Percentiles rank a stretch among this genome's conserved stretches.
Conservation (phyloP, 2,888 invertebrate species). For the Axea sp. region DNA sequence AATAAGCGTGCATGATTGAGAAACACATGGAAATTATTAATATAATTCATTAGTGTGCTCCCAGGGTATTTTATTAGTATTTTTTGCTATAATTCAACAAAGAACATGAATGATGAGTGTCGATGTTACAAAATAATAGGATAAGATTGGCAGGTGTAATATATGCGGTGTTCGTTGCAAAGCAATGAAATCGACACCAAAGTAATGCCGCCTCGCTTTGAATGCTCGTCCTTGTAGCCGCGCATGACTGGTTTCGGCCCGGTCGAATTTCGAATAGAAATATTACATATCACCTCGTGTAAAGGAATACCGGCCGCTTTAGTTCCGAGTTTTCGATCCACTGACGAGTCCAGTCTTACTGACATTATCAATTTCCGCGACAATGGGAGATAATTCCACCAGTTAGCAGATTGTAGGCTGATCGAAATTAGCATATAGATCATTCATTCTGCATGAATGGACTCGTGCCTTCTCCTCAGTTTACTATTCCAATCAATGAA, state of each 20-base stretch:
- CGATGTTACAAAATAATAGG: conserved; percentile 40
- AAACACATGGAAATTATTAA: no score
- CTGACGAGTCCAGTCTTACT: conserved; percentile 7
- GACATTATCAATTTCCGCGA: conserved; percentile 10
- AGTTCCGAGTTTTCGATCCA: conserved; percentile 28
- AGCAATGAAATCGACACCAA: conserved; percentile 70
- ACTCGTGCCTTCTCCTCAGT: conserved; percentile 44
- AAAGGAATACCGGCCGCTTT: conserved; percentile 62
- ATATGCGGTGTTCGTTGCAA: conserved; percentile 70
- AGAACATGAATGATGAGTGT: conserved; percentile 37
- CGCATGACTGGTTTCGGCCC: conserved; percentile 61
- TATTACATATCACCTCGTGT: conserved; percentile 66
- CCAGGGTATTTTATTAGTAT: no score
- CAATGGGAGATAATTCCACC: conserved; percentile 38
- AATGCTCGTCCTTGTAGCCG: conserved; percentile 68
- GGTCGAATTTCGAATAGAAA: conserved; percentile 70
- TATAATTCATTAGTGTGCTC: no score
- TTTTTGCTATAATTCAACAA: no score
- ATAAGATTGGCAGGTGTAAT: conserved; percentile 60
- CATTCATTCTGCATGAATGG: conserved; percentile 60
- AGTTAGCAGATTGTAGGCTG: conserved; percentile 40
- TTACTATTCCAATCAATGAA: conserved; percentile 60
- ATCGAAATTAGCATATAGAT: conserved; percentile 54
- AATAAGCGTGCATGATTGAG: no score
- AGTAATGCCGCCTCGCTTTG: conserved; percentile 60